Evolutionary conservation across 2,113 vertebrate genomes (phyloP), one percentile per base, ranked within the genome.

Genomic region (Stegastes partitus): DNA sequence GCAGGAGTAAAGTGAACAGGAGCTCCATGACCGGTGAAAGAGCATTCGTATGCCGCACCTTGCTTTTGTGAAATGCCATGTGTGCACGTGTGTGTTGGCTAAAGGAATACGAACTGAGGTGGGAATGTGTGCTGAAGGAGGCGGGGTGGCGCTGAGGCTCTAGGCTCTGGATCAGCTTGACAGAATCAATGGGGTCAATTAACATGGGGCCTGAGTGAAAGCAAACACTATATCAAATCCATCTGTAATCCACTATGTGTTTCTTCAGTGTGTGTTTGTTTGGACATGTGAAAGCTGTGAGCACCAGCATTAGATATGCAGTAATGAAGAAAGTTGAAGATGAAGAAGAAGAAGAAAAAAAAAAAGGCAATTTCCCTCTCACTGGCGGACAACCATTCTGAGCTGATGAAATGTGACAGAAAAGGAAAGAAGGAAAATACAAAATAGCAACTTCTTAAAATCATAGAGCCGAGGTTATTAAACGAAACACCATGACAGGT

Each of bases 151-250:
- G 67, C 12, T 0, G 25, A 81, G 65, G 28, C 74, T 62, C 47
- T 63, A 61, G 74, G 76, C 65, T 73, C 62, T 83, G 75, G 76
- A 82, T 87, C 68, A 73, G 58, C 75, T 61, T 81, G 78, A 87
- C 87, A 91, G 47, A 89, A 92, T 91, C 89, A 78, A 85, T 90
- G 51, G 25, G 65, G 83, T 90, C 84, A 89, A 86, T 87, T 85
- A 89, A 90, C 75, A 88, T 68, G 54, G 21, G 67, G 62, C 47
- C 47, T 44, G 14, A 74, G 26, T 61, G 66, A 85, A 82, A 82
- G 69, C 79, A 78, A 91, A 89, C 86, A 89, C 83, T 81, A 68
- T 31, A 90, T 88, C 65, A 90, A 81, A 88, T 87, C 83, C 78
- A 76, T 79, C 57, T 79, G 50, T 89, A 81, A 85, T 89, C 70